Evolutionary conservation across 1,140 invertebrate species (phyloP), one percentile per base, ranked within the genome.

Genomic region (Ericerus pela): DNA sequence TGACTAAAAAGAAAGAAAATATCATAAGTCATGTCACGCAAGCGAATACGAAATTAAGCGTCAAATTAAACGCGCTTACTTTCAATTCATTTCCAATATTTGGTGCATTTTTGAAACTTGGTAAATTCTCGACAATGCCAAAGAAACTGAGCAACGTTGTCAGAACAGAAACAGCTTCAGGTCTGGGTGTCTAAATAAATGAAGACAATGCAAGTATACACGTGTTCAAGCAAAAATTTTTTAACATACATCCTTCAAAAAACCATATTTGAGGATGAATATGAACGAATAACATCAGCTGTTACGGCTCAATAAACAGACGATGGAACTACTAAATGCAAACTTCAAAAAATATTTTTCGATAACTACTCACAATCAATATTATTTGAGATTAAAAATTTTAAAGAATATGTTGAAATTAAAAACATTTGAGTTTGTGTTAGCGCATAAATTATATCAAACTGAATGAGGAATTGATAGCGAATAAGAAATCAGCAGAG

Each of bases 151-250:
- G 71, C 37, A 96, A 70, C 0, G 85, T 83, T 1, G 89, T 91
- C 6, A 98, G 72, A 47, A 96, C 82, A 0, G 89, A 87, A n/a
- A 92, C 79, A 1, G 93, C 91, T 67, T 96, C 92, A 14, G 82
- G 82, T 58, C 90, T 76, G 1, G 92, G 91, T 56, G 84, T 82
- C 78, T 87, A 61, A 55, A 67, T 64, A 58, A 60, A 62, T 58
- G 4, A 54, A 62, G 1, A 53, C 47, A 11, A 36, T 18, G 26
- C 26, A 27, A 8, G n/a, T n/a, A n/a, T n/a, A n/a, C n/a, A n/a
- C n/a, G n/a, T n/a, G n/a, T n/a, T n/a, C n/a, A n/a, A n/a, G n/a
- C n/a, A n/a, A n/a, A n/a, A n/a, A n/a, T n/a, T n/a, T n/a, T n/a
- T n/a, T n/a, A n/a, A n/a, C n/a, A n/a, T n/a, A n/a, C n/a, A n/a